Percentiles rank a stretch among this genome's conserved stretches.
phyloP scores from a whole-genome alignment of 2,888 invertebrate species.

The Erpobdella octoculata region DNA sequence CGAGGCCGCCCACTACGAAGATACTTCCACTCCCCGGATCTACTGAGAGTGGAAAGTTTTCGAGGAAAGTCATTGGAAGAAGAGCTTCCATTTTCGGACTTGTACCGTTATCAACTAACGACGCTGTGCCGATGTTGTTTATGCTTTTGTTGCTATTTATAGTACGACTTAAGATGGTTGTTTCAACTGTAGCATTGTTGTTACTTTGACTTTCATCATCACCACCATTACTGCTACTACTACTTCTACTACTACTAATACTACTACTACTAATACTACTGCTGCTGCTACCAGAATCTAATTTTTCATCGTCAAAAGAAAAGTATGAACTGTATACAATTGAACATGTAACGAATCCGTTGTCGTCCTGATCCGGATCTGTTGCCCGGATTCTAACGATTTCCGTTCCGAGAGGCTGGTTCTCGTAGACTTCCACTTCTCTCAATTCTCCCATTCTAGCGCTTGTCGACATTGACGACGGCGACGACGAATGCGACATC shows the following conservation, averaged over 20 bases:
- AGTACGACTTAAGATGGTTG: too few species aligned
- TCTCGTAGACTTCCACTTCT: neutral
- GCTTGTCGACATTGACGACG: neutral
- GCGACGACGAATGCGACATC: neutral
- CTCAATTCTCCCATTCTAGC: neutral
- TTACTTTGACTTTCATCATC: neutral
- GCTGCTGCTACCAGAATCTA: neutral
- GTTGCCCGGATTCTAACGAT: neutral
- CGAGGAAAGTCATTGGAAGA: neutral
- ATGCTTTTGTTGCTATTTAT: too few species aligned
- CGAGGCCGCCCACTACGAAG: slow-evolving; percentile 5
- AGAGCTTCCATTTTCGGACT: too few species aligned
- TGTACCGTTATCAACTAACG: too few species aligned
- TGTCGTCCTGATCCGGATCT: slow-evolving; percentile 4
- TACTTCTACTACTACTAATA: neutral
- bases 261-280: neutral
- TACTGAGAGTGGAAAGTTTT: slow-evolving; percentile 10
- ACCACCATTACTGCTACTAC: neutral
- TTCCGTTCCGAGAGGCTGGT: slow-evolving; percentile 13
- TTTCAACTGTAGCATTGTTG: neutral
- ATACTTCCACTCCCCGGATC: neutral
- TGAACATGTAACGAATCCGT: slow-evolving; percentile 5
- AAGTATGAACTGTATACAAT: slow-evolving; percentile 9
- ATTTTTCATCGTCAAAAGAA: neutral
- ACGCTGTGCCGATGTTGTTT: too few species aligned